Base-by-base conservation (phyloP, 2,113 vertebrate genomes). In the Pygoscelis antarcticus region DNA sequence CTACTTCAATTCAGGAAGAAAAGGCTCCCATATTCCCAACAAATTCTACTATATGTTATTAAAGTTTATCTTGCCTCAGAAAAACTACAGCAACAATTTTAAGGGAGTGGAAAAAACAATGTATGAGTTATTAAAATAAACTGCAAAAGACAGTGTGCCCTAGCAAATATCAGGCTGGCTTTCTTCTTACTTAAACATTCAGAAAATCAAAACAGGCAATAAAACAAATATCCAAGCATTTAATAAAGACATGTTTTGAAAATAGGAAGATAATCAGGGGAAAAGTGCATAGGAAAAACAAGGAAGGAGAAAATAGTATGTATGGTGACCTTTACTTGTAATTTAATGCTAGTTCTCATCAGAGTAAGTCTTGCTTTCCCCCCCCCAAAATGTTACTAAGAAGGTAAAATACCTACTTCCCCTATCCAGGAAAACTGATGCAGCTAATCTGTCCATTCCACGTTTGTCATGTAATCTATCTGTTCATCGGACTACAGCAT, bases 401-500 rank as follows among this genome's bases (percentile, higher is more conserved):
- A 79, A 69, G 27, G n/a, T 70, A 87, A 94, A 93, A 90, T 49
- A 54, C 10, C 26, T n/a, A 42, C 40, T 85, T 69, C 18, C 29
- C 46, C 46, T 70, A 7, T 14, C 20, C 34, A 94, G 32, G 25
- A 69, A 87, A 85, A 85, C 13, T 42, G 66, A 58, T 36, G 46
- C 20, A 86, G 70, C 32, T 93, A 23, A 80, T 54, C 78, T 83
- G 25, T 38, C 52, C 26, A 18, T 87, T 92, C 40, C 69, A 89
- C 29, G 75, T 93, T 80, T 90, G 29, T 61, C 46, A 91, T 66
- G 89, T 91, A 93, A 91, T 77, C 76, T 79, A 36, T 80, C 30
- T 88, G 57, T 70, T 93, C 91, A 91, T 51, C 15, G 7, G 60
- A 87, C 57, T 86, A 95, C 46, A 91, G 68, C 58, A 94, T 83